Percentiles rank a stretch among this genome's conserved stretches.
These are phyloP conservation scores for Astreopora myriophthalma DNA, from an alignment of 64 coral and sea anemone species.

Conservation along the genomic window DNA sequence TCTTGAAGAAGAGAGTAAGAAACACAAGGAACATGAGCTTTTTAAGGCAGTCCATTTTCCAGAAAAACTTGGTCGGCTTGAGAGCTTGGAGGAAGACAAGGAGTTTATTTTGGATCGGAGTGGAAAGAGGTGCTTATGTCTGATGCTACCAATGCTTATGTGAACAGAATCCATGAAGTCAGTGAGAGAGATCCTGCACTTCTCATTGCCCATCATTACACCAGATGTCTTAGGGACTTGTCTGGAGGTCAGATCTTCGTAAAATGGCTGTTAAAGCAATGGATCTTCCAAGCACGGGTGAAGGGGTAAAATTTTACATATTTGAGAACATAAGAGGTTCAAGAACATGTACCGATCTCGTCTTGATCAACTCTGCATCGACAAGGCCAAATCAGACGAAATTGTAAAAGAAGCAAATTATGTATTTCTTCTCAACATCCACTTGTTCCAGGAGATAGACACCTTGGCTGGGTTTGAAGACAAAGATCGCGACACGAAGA, in stretches of 20 bases:
- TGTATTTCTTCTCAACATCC: slow-evolving; percentile 78
- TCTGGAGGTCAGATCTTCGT: slow-evolving; percentile 82
- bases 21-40: slow-evolving; percentile 72
- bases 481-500: neutral
- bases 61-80: slow-evolving; percentile 70
- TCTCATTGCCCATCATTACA: slow-evolving; percentile 93
- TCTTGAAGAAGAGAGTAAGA: slow-evolving; percentile 89
- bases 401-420: slow-evolving; percentile 86
- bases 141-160: slow-evolving; percentile 83
- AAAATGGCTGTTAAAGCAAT: slow-evolving; percentile 88
- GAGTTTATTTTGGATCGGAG: slow-evolving; percentile 86
- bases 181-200: slow-evolving; percentile 74
- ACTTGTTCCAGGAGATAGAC: slow-evolving; percentile 89
- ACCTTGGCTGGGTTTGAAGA: slow-evolving; percentile 54
- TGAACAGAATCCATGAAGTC: slow-evolving; percentile 81
- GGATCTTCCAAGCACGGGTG: slow-evolving; percentile 78
- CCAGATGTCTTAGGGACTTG: slow-evolving; percentile 88
- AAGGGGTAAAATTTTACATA: slow-evolving; percentile 81
- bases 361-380: slow-evolving; percentile 73
- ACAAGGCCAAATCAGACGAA: slow-evolving; percentile 74
- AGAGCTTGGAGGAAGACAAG: slow-evolving; percentile 74
- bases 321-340: slow-evolving; percentile 90
- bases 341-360: slow-evolving; percentile 82
- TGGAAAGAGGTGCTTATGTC: slow-evolving; percentile 75
- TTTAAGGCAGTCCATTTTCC: slow-evolving; percentile 87